Evolutionary conservation across 2,888 invertebrate genomes (phyloP).

Genomic region (Ophioninae sp.): DNA sequence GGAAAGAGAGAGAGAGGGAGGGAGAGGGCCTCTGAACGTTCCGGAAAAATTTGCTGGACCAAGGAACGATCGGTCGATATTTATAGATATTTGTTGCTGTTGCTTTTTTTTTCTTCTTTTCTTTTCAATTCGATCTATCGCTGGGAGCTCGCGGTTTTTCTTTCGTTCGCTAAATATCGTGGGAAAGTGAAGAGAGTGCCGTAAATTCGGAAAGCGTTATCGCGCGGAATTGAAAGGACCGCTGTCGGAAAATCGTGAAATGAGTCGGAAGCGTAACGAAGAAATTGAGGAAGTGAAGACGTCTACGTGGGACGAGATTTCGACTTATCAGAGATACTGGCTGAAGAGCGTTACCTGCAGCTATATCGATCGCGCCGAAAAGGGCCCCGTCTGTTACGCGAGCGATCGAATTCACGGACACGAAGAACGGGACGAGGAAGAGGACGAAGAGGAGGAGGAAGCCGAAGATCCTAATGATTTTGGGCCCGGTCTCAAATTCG

Average conservation of each 20-base stretch:
- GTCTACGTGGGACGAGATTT: conserved; percentile 76
- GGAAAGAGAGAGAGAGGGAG: conserved; percentile 4
- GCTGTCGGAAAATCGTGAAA: conserved; percentile 65
- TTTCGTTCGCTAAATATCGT: not conserved
- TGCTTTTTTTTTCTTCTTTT: too few relatives aligned
- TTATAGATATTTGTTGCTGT: not conserved
- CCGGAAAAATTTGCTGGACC: not conserved
- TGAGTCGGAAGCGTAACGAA: conserved; percentile 72
- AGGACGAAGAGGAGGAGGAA: conserved; percentile 54
- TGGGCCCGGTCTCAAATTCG: conserved; percentile 83
- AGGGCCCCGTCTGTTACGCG: conserved; percentile 84
- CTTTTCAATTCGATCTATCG: not conserved
- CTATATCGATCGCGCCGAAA: conserved; percentile 84
- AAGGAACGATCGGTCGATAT: not conserved
- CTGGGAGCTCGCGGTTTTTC: conserved; percentile 6
- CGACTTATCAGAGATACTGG: conserved; percentile 75
- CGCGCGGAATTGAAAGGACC: conserved; percentile 4
- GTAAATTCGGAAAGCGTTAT: not conserved
- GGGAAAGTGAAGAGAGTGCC: conserved; percentile 20
- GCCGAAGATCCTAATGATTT: conserved; percentile 71
- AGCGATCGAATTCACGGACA: conserved; percentile 68
- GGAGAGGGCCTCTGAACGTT: not conserved
- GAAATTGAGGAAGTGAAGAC: conserved; percentile 68
- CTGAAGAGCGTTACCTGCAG: conserved; percentile 86
- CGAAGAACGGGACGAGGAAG: conserved; percentile 58